These are phyloP conservation scores for Naja naja DNA, from an alignment of 2,113 vertebrate genomes.

Conservation along the genomic window DNA sequence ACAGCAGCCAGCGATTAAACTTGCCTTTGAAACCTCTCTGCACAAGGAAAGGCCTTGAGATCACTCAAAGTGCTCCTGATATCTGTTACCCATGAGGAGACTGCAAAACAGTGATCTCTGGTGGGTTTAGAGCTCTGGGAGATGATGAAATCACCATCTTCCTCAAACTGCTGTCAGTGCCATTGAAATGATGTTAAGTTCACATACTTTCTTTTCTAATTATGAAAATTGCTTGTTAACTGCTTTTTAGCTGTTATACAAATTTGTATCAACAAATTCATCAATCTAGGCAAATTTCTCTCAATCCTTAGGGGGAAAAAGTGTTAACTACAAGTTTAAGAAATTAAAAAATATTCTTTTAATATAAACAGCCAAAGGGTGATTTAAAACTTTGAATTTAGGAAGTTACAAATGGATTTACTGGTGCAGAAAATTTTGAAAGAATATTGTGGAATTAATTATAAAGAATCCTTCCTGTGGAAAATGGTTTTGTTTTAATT, in stretches of 20 bases:
- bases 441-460: background rate
- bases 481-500: background rate
- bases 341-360: background rate
- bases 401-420: background rate
- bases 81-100: background rate
- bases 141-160: background rate
- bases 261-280: background rate
- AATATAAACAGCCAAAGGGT: background rate
- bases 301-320: background rate
- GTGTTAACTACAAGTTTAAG: background rate
- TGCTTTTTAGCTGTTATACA: background rate
- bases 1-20: background rate
- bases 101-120: background rate
- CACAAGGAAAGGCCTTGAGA: background rate
- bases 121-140: background rate
- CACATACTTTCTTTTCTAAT: background rate
- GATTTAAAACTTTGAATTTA: background rate
- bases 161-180: background rate
- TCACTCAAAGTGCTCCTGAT: background rate
- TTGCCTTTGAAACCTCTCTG: background rate
- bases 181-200: background rate
- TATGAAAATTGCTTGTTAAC: background rate
- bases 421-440: background rate
- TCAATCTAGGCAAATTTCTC: background rate
- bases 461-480: background rate